These are phyloP conservation scores for Zaprionus davidi DNA, from an alignment of 1,140 invertebrate genomes.

Conservation along the genomic window DNA sequence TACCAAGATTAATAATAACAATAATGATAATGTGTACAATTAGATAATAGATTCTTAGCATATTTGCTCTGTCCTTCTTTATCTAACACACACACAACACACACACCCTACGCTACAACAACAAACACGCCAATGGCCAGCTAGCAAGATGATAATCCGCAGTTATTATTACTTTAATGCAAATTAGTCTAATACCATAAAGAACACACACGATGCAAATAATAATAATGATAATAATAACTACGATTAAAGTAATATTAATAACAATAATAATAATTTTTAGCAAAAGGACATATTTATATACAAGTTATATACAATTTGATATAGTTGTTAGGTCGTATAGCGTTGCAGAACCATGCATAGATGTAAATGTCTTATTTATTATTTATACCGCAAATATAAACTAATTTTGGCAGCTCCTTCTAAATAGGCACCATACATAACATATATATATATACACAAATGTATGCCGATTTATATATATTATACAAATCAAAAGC, in stretches of 20 bases:
- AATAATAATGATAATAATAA: slow-evolving; percentile 44
- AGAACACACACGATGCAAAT: slow-evolving; percentile 39
- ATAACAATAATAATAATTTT: slow-evolving; percentile 68
- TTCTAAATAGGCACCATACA: slow-evolving; percentile 37
- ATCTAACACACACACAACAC: slow-evolving; percentile 36
- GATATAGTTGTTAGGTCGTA: slow-evolving; percentile 77
- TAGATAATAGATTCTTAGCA: slow-evolving; percentile 69
- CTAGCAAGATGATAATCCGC: slow-evolving; percentile 76
- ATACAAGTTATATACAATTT: slow-evolving; percentile 76
- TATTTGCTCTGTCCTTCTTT: slow-evolving; percentile 70
- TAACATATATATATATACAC: slow-evolving; percentile 34
- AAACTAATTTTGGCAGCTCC: slow-evolving; percentile 44
- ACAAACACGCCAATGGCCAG: slow-evolving; percentile 32
- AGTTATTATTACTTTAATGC: slow-evolving; percentile 80
- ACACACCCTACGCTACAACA: slow-evolving; percentile 18
- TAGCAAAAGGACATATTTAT: slow-evolving; percentile 81
- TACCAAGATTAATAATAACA: slow-evolving; percentile 47
- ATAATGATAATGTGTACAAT: slow-evolving; percentile 74
- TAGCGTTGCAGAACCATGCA: slow-evolving; percentile 70
- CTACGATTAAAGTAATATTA: slow-evolving; percentile 33
- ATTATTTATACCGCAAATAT: slow-evolving; percentile 70
- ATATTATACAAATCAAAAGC: slow-evolving; percentile 51
- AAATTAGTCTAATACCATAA: slow-evolving; percentile 70
- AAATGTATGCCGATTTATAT: neutral
- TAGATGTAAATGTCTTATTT: slow-evolving; percentile 81